Base-by-base conservation (phyloP, 2,888 invertebrate species). In the Neoscelio sp. region DNA sequence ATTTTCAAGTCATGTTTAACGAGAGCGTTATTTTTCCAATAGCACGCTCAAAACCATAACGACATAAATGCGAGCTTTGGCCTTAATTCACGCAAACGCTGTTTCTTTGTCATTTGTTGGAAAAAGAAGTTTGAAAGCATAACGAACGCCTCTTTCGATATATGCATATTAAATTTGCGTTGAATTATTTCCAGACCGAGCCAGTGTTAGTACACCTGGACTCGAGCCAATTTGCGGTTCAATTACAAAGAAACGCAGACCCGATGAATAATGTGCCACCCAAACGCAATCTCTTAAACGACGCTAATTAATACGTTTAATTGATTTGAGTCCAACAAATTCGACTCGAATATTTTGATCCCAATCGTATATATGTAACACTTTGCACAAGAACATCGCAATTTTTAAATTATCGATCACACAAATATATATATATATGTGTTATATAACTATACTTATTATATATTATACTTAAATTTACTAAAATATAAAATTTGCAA, bases 121-220 rank as follows among this genome's bases (percentile, higher is more conserved):
- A 65, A 56, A 18, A 67, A 60, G 58, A 44, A 62, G 50, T 40
- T 48, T 33, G 12, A 2, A 6, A 7, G 33, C 17, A 17, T 38
- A 64, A 48, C 17, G 18, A 12, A 13, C 26, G 15, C 17, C 15
- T 33, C 38, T 78, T 62, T 78, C 58, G 62, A 76, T 64, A 38
- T 58, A 42, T 40, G 64, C 71, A 81, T 80, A 76, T 80, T 67
- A 58, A 70, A 77, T 78, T 80, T 62, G 56, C 52, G 44, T 46
- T 79, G 76, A 80, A 82, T 84, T 82, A 83, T 83, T 82, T 82
- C 85, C 83, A 83, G 84, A 83, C 60, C 54, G 52, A 82, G 80
- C 83, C 78, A 71, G 81, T 73, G 70, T 26, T 42, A 80, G 20
- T 79, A 67, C 42, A 75, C 77, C 67, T 81, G 80, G 80, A 82